Evolutionary conservation across 2,888 invertebrate species (phyloP).

Genomic region (Empis livida): DNA sequence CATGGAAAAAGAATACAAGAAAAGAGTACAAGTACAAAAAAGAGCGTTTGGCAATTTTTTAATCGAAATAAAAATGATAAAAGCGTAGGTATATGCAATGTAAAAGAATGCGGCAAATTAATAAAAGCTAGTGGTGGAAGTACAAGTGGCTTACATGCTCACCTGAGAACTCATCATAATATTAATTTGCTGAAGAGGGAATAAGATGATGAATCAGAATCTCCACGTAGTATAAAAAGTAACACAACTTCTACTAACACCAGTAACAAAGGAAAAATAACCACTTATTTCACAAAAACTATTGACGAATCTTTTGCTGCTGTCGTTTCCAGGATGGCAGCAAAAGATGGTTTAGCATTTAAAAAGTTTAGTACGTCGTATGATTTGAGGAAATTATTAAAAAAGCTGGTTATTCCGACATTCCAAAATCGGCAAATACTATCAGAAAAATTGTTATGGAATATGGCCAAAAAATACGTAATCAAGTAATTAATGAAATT

Average conservation of each 20-base stretch:
- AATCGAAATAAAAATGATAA: not conserved
- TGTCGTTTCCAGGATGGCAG: not conserved
- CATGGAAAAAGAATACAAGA: not conserved
- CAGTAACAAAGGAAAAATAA: not conserved
- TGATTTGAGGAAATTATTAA: not conserved
- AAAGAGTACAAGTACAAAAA: not conserved
- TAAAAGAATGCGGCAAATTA: not conserved
- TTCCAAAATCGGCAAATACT: not conserved
- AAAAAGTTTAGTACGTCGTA: not conserved
- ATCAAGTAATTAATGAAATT: not conserved
- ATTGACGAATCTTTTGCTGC: not conserved
- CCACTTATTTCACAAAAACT: not conserved
- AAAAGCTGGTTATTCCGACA: not conserved
- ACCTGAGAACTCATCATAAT: constrained; percentile 1
- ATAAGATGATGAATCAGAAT: not conserved
- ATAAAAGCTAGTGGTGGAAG: constrained; percentile 2
- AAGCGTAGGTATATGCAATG: not conserved
- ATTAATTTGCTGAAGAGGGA: not conserved
- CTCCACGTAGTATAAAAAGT: not conserved
- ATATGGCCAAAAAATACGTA: not conserved
- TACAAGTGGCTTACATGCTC: constrained; percentile 1
- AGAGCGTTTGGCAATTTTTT: not conserved
- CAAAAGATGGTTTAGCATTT: not conserved
- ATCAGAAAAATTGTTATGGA: constrained; percentile 1
- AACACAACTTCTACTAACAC: not conserved